Conservation (phyloP, 2,113 vertebrate species). For the Oryzias javanicus region DNA sequence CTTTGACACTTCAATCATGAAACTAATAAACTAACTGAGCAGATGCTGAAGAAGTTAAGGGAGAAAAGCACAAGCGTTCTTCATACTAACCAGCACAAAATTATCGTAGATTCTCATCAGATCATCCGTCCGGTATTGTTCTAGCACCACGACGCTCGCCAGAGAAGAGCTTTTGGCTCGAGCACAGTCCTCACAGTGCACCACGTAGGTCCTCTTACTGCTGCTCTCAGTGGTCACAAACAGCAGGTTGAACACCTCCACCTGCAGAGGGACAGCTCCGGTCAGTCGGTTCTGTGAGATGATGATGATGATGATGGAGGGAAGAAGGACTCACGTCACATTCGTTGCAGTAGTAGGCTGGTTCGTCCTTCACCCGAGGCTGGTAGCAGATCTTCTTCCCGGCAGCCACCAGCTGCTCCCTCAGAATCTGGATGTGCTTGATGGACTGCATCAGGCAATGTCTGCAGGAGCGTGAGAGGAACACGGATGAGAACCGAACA, state of each 20-base stretch:
- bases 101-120: conserved; percentile 86
- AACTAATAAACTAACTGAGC: too few species aligned
- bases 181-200: conserved; percentile 91
- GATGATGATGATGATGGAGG: too few species aligned
- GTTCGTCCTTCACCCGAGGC: conserved; percentile 89
- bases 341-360: conserved; percentile 93
- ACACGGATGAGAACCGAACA: background rate
- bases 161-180: conserved; percentile 76
- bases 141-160: conserved; percentile 84
- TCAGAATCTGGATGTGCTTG: conserved; percentile 88
- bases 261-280: conserved; percentile 64
- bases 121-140: conserved; percentile 89
- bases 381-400: conserved; percentile 92
- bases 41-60: background rate
- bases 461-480: conserved; percentile 56
- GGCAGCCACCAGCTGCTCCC: conserved; percentile 81
- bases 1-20: too few species aligned
- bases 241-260: conserved; percentile 90
- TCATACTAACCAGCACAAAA: conserved; percentile 83
- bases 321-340: conserved; percentile 82
- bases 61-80: background rate
- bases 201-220: conserved; percentile 86
- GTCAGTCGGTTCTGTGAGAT: background rate
- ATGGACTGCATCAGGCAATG: conserved; percentile 91
- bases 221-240: conserved; percentile 90